Conservation (phyloP, 2,888 invertebrate species). For the Polia nebulosa region DNA sequence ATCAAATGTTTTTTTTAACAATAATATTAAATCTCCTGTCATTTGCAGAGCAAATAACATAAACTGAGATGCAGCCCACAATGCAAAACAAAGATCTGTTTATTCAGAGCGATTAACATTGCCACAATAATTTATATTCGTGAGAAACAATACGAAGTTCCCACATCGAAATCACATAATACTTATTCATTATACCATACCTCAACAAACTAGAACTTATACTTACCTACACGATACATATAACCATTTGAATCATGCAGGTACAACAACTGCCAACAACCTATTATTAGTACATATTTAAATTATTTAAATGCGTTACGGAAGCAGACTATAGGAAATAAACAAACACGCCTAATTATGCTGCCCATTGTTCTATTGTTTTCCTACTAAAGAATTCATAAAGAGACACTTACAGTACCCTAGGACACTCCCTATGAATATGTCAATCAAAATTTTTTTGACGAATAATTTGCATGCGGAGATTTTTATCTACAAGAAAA, state of each 20-base stretch:
- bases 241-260: not conserved
- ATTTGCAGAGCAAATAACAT: not conserved
- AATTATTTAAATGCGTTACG: slow-evolving; percentile 50
- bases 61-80: slow-evolving; percentile 23
- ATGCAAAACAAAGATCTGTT: slow-evolving; percentile 3
- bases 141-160: slow-evolving; percentile 32
- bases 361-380: slow-evolving; percentile 77
- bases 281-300: slow-evolving; percentile 42
- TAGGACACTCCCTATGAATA: slow-evolving; percentile 61
- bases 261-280: slow-evolving; percentile 1
- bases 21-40: too few relatives aligned
- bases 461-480: slow-evolving; percentile 61
- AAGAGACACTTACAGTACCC: slow-evolving; percentile 17
- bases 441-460: slow-evolving; percentile 74
- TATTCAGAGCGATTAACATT: slow-evolving; percentile 14
- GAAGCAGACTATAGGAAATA: slow-evolving; percentile 74
- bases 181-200: not conserved
- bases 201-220: not conserved
- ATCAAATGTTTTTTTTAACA: too few relatives aligned
- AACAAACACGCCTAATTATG: slow-evolving; percentile 69
- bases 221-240: not conserved
- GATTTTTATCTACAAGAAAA: slow-evolving; percentile 66
- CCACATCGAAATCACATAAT: slow-evolving; percentile 14
- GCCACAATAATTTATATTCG: slow-evolving; percentile 33
- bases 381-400: slow-evolving; percentile 54